phyloP scores from a whole-genome alignment of 2,888 invertebrate genomes.

The Arge pagana region DNA sequence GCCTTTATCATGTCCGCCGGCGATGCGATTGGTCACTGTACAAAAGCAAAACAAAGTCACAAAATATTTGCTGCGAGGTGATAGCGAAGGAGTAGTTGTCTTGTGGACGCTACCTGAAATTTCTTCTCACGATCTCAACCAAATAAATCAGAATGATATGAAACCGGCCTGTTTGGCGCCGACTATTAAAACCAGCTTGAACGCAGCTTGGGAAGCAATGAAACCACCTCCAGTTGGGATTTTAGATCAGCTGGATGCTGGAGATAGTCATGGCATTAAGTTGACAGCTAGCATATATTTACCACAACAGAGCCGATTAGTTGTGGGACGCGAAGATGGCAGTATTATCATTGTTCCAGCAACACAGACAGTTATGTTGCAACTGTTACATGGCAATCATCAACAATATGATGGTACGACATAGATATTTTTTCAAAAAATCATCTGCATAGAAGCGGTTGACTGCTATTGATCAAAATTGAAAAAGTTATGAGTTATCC shows the following conservation, averaged over 20 bases:
- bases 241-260: slow-evolving; percentile 82
- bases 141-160: slow-evolving; percentile 65
- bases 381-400: slow-evolving; percentile 85
- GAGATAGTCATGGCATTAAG: slow-evolving; percentile 74
- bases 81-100: slow-evolving; percentile 88
- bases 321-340: slow-evolving; percentile 94
- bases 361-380: slow-evolving; percentile 92
- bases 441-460: neutral
- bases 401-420: slow-evolving; percentile 75
- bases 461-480: slow-evolving; percentile 4
- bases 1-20: slow-evolving; percentile 89
- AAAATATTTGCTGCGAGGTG: slow-evolving; percentile 80
- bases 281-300: slow-evolving; percentile 94
- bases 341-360: slow-evolving; percentile 95
- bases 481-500: neutral
- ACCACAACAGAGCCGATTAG: slow-evolving; percentile 89
- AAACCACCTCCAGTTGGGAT: slow-evolving; percentile 89
- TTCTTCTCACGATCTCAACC: slow-evolving; percentile 65
- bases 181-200: slow-evolving; percentile 78
- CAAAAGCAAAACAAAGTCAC: slow-evolving; percentile 69
- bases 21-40: slow-evolving; percentile 79
- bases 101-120: slow-evolving; percentile 90
- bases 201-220: slow-evolving; percentile 86
- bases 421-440: slow-evolving; percentile 6
- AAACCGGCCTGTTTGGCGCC: slow-evolving; percentile 69